Evolutionary conservation across 92 coral and sea anemone genomes (phyloP), one percentile per base, ranked within the genome.

Genomic region (Meandrina meandrites): DNA sequence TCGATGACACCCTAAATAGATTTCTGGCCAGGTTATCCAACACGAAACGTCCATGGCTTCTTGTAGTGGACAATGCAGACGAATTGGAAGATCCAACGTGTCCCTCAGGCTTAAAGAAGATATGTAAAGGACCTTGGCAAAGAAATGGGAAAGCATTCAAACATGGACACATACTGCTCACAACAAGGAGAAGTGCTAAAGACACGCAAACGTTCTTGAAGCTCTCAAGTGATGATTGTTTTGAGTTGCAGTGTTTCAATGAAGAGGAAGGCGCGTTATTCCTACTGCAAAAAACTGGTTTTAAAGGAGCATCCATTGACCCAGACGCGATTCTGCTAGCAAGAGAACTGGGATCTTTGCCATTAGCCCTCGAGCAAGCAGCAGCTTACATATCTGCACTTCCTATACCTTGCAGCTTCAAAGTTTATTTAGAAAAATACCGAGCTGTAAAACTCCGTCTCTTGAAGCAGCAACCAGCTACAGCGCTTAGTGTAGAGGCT

Each of bases 361-460:
- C 94, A 15, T 75, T 91, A 56, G 94, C 94, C 37, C 69, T 91
- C 24, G 94, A 91, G 56, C 94, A 91, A 88, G 94, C 94, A 27
- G 87, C 86, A 28, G 89, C 94, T 19, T 83, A 88, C 64, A 88
- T 91, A 35, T 79, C 81, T 40, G 79, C 74, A 9, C 89, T 84
- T 31, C 76, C 76, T 36, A 40, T 2, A 40, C 47, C 45, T 3
- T 70, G 76, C 45, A 69, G 82, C 47, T 82, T 90, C 42, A 69
- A 84, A 11, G 15, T 51, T 13, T 90, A 90, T 87, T 74, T 83
- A 28, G 76, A 77, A 1, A 69, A 83, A 50, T 90, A 87, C 78
- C 60, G 50, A 70, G 76, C 36, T 0, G 76, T 70, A 2, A 70
- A 30, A 18, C 76, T 81, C 12, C 57, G 85, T 66, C 80, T 87